These are phyloP conservation scores for Gobio occitaniae DNA, from an alignment of 2,797 vertebrate species.

Conservation along the genomic window DNA sequence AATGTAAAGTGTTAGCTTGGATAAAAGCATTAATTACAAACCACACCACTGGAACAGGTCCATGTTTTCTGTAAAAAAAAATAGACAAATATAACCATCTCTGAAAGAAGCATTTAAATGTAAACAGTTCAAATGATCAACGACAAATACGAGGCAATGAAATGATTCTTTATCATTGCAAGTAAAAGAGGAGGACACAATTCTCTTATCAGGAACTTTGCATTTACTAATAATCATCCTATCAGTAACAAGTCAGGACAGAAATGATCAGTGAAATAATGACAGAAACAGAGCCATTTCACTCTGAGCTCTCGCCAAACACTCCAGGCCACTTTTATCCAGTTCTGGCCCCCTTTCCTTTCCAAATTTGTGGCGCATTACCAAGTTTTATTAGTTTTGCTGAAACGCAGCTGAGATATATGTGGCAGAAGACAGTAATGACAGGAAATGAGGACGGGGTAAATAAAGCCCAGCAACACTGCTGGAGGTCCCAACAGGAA, in stretches of 20 bases:
- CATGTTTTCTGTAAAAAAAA: neutral
- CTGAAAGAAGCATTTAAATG: neutral
- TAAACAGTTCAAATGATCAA: slow-evolving; percentile 3
- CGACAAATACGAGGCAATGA: neutral
- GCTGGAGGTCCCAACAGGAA: slow-evolving; percentile 80
- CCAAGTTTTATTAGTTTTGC: slow-evolving; percentile 76
- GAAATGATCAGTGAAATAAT: slow-evolving; percentile 35
- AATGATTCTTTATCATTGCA: neutral
- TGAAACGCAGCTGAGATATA: slow-evolving; percentile 71
- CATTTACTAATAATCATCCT: slow-evolving; percentile 10
- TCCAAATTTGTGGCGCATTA: slow-evolving; percentile 71
- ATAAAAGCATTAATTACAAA: neutral
- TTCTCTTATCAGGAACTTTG: neutral
- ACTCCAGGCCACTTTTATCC: slow-evolving; percentile 47
- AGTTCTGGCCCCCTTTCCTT: slow-evolving; percentile 47
- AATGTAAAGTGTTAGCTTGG: neutral
- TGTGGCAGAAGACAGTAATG: slow-evolving; percentile 75
- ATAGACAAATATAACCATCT: neutral
- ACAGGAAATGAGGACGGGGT: slow-evolving; percentile 77
- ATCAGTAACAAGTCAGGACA: slow-evolving; percentile 7
- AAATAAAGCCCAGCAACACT: slow-evolving; percentile 73
- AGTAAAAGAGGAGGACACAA: neutral
- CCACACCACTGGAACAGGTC: neutral
- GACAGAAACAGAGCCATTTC: slow-evolving; percentile 29
- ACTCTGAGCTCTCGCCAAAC: slow-evolving; percentile 40